phyloP scores from a whole-genome alignment of 1,140 invertebrate genomes.

The Ptiloglossa arizonensis region DNA sequence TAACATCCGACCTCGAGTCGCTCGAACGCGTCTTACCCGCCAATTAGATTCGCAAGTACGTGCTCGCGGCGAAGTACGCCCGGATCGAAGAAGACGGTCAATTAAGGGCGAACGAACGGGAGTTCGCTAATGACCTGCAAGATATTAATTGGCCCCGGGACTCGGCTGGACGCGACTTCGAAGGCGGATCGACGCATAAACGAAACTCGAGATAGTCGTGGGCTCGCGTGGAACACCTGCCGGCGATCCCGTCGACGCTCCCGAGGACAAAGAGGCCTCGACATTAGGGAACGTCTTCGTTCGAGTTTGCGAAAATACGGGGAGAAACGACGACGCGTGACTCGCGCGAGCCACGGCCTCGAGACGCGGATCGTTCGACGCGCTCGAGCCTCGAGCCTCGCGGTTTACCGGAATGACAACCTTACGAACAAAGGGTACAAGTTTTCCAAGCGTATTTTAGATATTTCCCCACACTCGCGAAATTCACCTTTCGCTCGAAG shows the following conservation, averaged over 20 bases:
- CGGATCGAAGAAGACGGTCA: slow-evolving; percentile 54
- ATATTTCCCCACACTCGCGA: too few relatives aligned
- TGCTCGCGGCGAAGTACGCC: neutral
- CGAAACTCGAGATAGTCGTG: slow-evolving; percentile 49
- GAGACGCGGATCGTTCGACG: neutral
- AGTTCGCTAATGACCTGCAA: slow-evolving; percentile 66
- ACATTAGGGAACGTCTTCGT: slow-evolving; percentile 40
- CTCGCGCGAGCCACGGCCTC: neutral
- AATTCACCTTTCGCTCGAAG: too few relatives aligned
- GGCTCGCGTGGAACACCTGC: slow-evolving; percentile 42
- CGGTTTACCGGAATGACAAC: too few relatives aligned
- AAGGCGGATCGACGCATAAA: slow-evolving; percentile 42
- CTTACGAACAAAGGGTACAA: too few relatives aligned
- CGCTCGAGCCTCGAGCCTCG: neutral
- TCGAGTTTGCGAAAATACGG: neutral
- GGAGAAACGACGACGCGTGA: too few relatives aligned
- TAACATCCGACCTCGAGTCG: neutral
- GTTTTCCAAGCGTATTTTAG: too few relatives aligned
- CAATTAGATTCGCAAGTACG: slow-evolving; percentile 52
- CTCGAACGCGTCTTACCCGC: slow-evolving; percentile 17
- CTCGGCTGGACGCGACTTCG: slow-evolving; percentile 25
- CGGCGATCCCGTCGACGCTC: slow-evolving; percentile 28
- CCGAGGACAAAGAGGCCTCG: slow-evolving; percentile 16
- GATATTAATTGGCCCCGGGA: slow-evolving; percentile 68
- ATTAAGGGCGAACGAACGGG: slow-evolving; percentile 64